Evolutionary conservation across 2,113 vertebrate genomes (phyloP), one percentile per base, ranked within the genome.

Genomic region (Verasper variegatus): DNA sequence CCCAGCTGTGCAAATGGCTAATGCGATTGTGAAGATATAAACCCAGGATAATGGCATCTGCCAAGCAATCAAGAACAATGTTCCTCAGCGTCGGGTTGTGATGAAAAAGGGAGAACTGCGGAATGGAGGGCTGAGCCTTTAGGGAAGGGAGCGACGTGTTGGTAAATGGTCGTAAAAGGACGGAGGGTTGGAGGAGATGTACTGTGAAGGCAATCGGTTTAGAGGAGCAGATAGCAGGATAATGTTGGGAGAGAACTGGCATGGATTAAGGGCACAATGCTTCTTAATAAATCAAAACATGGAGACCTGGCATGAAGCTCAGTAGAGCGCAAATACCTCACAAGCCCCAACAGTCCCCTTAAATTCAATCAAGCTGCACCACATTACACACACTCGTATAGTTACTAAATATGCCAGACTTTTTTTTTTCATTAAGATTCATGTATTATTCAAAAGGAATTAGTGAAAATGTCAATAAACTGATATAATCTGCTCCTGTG

Each of bases 21-120:
- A 94, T 90, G 81, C 90, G 91, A 94, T 93, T 93, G 91, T 87
- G 78, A 82, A 89, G 92, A 93, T 86, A 90, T 86, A 92, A 89
- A 88, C 78, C 80, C 81, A 62, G 86, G 82, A 93, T 91, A 93
- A 92, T 92, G 89, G 89, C 92, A 86, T 92, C 91, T 93, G 91
- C 89, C 89, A 87, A 82, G 86, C 88, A 89, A 94, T 93, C 91
- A 91, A 68, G 86, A 81, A 78, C 86, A 85, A 91, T 90, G 88
- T 87, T 91, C 81, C 79, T 90, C 84, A 59, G 85, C 76, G 74
- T 74, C 79, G 31, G 73, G 69, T 65, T 14, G 65, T 81, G 89
- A 89, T 91, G 85, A 87, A 89, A 54, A 88, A 88, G 70, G 59
- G 79, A 81, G 80, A 11, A 3, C 37, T 1, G 35, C 74, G 51